Percentiles rank a stretch among this genome's conserved stretches.
Conservation (phyloP, 2,888 invertebrate species). For the Cremastobaeus sp. region DNA sequence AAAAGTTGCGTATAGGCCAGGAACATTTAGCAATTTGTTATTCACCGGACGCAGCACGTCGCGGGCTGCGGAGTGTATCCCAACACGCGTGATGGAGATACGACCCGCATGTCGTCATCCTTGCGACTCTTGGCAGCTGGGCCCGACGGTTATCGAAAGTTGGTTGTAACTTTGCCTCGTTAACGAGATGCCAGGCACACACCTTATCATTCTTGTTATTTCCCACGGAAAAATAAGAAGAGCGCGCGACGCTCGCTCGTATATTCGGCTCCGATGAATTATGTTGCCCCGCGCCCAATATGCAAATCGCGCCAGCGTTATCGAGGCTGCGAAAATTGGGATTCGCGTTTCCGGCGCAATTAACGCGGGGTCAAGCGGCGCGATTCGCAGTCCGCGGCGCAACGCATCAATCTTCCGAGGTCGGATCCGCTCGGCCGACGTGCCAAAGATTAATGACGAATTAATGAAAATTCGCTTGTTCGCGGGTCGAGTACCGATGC, state of each 20-base stretch:
- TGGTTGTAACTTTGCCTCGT: conserved; percentile 61
- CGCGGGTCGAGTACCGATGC: conserved; percentile 40
- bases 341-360: conserved; percentile 32
- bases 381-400: conserved; percentile 14
- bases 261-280: conserved; percentile 52
- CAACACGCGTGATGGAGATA: conserved; percentile 64
- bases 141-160: conserved; percentile 65
- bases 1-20: conserved; percentile 37
- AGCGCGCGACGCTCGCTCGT: conserved; percentile 10
- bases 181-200: conserved; percentile 56
- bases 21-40: conserved; percentile 54
- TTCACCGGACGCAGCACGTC: conserved; percentile 29
- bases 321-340: conserved; percentile 1
- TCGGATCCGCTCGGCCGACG: too few species aligned
- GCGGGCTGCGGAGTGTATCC: conserved; percentile 35
- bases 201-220: conserved; percentile 56
- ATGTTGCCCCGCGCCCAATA: conserved; percentile 25
- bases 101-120: conserved; percentile 68
- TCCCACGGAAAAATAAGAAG: conserved; percentile 59
- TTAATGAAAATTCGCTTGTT: conserved; percentile 53
- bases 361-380: conserved; percentile 35
- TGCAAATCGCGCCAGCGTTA: conserved; percentile 33
- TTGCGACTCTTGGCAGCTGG: conserved; percentile 68
- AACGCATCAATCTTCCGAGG: conserved; percentile 40
- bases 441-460: conserved; percentile 54